Conservation (phyloP, 53 echinoderm and acorn worm species). For the Arbacia lixula region DNA sequence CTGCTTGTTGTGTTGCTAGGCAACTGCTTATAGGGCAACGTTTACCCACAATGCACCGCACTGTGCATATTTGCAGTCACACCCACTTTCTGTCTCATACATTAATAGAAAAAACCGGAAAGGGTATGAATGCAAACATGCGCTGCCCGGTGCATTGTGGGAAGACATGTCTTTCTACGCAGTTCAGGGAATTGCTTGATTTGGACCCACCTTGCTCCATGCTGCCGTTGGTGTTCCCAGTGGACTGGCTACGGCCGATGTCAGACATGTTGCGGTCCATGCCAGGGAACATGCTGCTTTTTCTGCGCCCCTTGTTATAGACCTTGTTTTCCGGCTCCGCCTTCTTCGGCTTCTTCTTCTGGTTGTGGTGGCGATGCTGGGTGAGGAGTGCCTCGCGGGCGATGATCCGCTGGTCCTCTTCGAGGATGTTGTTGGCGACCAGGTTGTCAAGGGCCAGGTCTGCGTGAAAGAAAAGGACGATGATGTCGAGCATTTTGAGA, state of each 20-base stretch:
- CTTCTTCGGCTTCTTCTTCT: slow-evolving; percentile 72
- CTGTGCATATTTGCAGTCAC: too few species aligned
- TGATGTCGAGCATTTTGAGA: too few species aligned
- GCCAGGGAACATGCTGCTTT: slow-evolving; percentile 82
- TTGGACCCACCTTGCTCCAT: slow-evolving; percentile 95
- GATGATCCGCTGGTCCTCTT: slow-evolving; percentile 70
- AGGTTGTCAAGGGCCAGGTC: slow-evolving; percentile 82
- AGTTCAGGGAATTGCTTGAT: too few species aligned
- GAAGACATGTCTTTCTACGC: too few species aligned
- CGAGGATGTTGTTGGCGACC: slow-evolving; percentile 68
- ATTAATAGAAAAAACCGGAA: too few species aligned
- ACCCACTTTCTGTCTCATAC: too few species aligned
- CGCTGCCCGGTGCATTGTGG: too few species aligned
- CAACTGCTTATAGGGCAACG: too few species aligned
- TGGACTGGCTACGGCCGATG: slow-evolving; percentile 77
- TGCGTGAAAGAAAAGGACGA: too few species aligned
- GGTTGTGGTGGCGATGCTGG: slow-evolving; percentile 83
- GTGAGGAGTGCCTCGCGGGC: slow-evolving; percentile 77
- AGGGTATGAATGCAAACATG: too few species aligned
- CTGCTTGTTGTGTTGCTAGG: too few species aligned
- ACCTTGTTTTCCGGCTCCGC: slow-evolving; percentile 65
- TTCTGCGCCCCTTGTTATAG: slow-evolving; percentile 69
- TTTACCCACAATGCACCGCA: too few species aligned
- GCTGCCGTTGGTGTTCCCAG: slow-evolving; percentile 69
- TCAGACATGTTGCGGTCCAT: slow-evolving; percentile 66